A percentile compares a stretch with the other conserved stretches of the same genome.
phyloP scores from a whole-genome alignment of 2,113 vertebrate species.

The Alethe castanea region DNA sequence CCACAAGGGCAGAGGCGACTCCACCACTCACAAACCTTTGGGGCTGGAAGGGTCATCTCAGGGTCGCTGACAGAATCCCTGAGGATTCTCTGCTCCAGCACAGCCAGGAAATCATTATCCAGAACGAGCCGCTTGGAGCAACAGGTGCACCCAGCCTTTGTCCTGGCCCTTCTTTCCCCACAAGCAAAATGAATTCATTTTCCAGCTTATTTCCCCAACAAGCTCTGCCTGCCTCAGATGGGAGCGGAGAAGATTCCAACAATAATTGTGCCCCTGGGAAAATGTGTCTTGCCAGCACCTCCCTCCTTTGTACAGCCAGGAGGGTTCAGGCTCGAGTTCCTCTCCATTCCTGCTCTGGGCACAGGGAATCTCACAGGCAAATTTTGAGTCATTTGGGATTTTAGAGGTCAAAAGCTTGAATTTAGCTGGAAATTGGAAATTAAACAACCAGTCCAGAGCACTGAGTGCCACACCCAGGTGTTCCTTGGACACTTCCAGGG shows the following conservation, averaged over 20 bases:
- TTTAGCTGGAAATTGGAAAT: neutral
- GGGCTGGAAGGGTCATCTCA: neutral
- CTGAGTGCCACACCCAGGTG: neutral
- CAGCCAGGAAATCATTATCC: neutral
- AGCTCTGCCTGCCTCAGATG: neutral
- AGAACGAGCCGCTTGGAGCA: neutral
- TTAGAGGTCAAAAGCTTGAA: neutral
- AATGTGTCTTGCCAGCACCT: neutral
- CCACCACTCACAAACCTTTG: neutral
- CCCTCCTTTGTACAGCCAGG: neutral
- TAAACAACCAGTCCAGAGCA: neutral
- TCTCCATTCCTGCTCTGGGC: neutral
- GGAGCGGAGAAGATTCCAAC: neutral
- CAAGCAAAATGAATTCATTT: neutral
- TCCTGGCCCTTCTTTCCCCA: neutral
- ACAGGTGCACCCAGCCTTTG: neutral
- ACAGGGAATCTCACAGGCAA: neutral
- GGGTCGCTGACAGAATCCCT: neutral
- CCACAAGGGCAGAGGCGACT: neutral
- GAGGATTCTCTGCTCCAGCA: neutral
- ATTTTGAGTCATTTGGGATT: neutral
- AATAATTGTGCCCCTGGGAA: neutral
- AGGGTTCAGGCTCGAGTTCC: neutral
- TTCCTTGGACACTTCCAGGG: neutral
- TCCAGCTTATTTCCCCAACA: rapidly evolving